Conservation (phyloP, 2,888 invertebrate species). For the Bembecia ichneumoniformis region DNA sequence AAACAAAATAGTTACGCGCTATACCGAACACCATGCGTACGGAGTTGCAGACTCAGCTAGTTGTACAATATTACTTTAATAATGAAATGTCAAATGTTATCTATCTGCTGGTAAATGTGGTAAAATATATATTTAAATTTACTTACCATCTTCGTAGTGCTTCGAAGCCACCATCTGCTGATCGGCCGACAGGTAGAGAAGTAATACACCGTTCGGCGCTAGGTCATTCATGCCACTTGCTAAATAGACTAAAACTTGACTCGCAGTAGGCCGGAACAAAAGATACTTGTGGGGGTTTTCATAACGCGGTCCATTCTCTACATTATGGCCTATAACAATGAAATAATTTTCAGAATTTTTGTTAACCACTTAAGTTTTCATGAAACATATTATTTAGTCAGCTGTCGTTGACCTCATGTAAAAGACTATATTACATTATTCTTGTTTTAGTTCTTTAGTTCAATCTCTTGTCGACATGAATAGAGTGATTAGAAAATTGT, state of each 20-base stretch:
- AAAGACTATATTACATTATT: too few species aligned
- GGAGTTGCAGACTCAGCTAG: too few species aligned
- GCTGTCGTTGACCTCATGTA: too few species aligned
- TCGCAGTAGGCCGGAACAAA: conserved; percentile 94
- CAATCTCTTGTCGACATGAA: too few species aligned
- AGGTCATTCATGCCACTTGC: conserved; percentile 94
- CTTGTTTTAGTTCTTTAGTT: too few species aligned
- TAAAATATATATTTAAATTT: background rate
- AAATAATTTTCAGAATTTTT: background rate
- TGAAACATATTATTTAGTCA: background rate
- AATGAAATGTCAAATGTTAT: too few species aligned
- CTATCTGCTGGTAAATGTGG: background rate
- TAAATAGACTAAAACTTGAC: conserved; percentile 93
- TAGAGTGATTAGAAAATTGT: too few species aligned
- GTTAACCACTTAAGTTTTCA: background rate
- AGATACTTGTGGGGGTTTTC: conserved; percentile 96
- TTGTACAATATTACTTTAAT: too few species aligned
- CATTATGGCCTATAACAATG: conserved; percentile 15
- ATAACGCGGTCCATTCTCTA: conserved; percentile 17
- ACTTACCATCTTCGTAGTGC: conserved; percentile 90
- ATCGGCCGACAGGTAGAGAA: conserved; percentile 95
- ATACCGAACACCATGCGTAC: too few species aligned
- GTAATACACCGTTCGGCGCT: conserved; percentile 89
- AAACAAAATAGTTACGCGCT: too few species aligned
- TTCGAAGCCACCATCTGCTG: conserved; percentile 85